phyloP scores from a whole-genome alignment of 2,888 invertebrate genomes.

The Patella depressa region DNA sequence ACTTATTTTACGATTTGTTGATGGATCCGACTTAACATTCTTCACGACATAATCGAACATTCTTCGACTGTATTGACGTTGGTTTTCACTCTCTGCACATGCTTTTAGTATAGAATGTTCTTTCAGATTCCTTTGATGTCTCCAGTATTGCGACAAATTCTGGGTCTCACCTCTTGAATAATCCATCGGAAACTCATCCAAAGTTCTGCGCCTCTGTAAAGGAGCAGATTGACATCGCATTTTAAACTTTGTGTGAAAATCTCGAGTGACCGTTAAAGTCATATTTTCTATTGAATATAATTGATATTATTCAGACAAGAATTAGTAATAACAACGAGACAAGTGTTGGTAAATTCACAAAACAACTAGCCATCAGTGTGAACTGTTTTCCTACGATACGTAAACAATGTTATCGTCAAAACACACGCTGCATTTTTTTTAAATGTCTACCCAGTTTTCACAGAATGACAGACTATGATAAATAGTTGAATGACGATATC shows the following conservation, averaged over 20 bases:
- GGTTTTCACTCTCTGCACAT: constrained; percentile 43
- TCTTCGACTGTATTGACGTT: constrained; percentile 47
- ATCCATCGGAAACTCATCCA: constrained; percentile 54
- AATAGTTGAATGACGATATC: too few relatives aligned
- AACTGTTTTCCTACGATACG: too few relatives aligned
- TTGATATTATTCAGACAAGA: neutral
- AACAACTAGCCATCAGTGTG: too few relatives aligned
- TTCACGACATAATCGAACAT: constrained; percentile 50
- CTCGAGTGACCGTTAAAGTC: neutral
- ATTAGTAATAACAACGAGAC: too few relatives aligned
- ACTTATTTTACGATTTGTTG: neutral
- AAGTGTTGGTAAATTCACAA: too few relatives aligned
- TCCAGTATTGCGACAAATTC: constrained; percentile 38
- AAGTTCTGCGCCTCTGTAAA: constrained; percentile 48
- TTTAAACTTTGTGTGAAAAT: neutral
- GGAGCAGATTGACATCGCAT: constrained; percentile 29
- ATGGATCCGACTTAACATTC: neutral
- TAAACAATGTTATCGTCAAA: too few relatives aligned
- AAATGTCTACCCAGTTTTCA: too few relatives aligned
- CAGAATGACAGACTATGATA: too few relatives aligned
- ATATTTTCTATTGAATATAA: neutral
- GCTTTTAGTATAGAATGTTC: constrained; percentile 33
- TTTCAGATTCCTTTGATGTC: constrained; percentile 30
- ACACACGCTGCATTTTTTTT: too few relatives aligned
- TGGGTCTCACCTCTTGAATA: constrained; percentile 40